These are phyloP conservation scores for Rambutsinella grinnellia DNA, from an alignment of 2,888 invertebrate species.

Conservation along the genomic window DNA sequence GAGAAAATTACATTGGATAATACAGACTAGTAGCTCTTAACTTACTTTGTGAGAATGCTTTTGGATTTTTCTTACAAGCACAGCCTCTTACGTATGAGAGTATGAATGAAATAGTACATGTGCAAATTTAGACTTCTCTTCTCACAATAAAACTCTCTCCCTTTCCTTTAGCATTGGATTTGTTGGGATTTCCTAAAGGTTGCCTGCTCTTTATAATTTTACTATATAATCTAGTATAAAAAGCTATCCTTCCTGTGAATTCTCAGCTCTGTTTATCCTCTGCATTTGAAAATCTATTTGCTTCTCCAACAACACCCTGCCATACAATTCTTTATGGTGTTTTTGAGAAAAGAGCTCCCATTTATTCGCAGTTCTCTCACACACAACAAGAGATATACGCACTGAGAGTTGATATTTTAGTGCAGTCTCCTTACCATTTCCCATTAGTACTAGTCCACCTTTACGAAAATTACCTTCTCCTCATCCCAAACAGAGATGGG, in stretches of 20 bases:
- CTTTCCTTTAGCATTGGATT: background rate
- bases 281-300: background rate
- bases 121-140: too few relatives aligned
- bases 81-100: too few relatives aligned
- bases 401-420: background rate
- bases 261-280: background rate
- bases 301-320: background rate
- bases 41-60: too few relatives aligned
- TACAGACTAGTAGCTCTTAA: too few relatives aligned
- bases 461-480: constrained; percentile 23
- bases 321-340: background rate
- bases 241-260: background rate
- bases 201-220: constrained; percentile 17
- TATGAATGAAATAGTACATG: background rate
- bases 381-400: background rate
- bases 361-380: background rate
- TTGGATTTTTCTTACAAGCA: too few relatives aligned
- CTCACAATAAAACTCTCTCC: background rate
- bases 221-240: background rate
- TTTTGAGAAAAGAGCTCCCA: background rate
- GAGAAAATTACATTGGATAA: too few relatives aligned
- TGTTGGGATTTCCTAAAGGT: constrained; percentile 29
- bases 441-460: constrained; percentile 48
- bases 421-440: constrained; percentile 22
- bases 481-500: constrained; percentile 4